Evolutionary conservation across 53 echinoderm and acorn worm species (phyloP).

Genomic region (Holothuria scabra): DNA sequence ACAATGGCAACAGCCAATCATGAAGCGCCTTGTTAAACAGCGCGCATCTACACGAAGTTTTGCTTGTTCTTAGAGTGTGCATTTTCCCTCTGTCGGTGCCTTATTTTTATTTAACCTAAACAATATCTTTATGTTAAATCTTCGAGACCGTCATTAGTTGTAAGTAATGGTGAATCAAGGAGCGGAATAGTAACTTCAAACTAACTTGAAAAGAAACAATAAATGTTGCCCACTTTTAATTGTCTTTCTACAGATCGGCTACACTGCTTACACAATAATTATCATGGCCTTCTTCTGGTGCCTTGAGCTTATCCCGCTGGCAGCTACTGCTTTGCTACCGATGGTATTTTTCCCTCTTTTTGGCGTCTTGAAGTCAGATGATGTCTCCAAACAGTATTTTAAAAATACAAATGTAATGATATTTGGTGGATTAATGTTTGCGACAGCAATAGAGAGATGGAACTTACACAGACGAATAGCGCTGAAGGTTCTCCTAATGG

Average conservation of each 20-base stretch:
- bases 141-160: no score
- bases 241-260: conserved; percentile 47
- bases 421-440: conserved; percentile 74
- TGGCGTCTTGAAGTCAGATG: conserved; percentile 69
- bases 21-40: no score
- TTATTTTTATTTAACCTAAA: no score
- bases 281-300: conserved; percentile 95
- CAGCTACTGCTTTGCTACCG: conserved; percentile 87
- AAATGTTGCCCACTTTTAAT: no score
- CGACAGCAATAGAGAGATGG: conserved; percentile 75
- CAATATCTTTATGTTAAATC: no score
- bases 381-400: conserved; percentile 72
- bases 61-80: no score
- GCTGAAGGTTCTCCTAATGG: conserved; percentile 66
- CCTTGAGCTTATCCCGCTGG: conserved; percentile 83
- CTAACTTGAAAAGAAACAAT: no score
- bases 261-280: conserved; percentile 70
- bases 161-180: no score
- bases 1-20: no score
- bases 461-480: conserved; percentile 83
- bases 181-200: no score
- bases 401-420: conserved; percentile 74
- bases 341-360: conserved; percentile 89
- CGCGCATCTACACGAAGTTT: no score
- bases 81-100: no score